A percentile compares a stretch with the other conserved stretches of the same genome.
These are phyloP conservation scores for Poecilia picta DNA, from an alignment of 2,797 vertebrate genomes.

Conservation along the genomic window DNA sequence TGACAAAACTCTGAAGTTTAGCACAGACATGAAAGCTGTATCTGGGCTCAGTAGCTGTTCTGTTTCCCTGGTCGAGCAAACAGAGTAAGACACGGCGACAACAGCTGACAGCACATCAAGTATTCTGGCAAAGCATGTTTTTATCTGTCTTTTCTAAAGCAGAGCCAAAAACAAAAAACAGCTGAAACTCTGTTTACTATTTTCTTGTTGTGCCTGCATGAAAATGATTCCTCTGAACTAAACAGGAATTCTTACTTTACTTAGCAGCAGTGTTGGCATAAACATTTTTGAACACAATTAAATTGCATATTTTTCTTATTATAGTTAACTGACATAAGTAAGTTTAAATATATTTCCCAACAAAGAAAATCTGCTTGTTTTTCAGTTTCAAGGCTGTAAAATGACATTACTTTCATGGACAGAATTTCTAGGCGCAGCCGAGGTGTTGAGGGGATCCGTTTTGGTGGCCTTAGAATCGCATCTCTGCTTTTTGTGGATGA, in stretches of 20 bases:
- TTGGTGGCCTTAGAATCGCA: too few relatives aligned
- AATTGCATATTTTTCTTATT: not conserved
- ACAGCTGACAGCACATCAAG: conserved; percentile 47
- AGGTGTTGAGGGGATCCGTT: too few relatives aligned
- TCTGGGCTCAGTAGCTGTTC: conserved; percentile 23
- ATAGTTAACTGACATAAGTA: not conserved
- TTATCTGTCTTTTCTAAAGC: conserved; percentile 27
- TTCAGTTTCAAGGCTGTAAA: not conserved
- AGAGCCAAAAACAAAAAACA: conserved; percentile 4
- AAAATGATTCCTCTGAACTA: conserved; percentile 23
- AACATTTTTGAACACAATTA: not conserved
- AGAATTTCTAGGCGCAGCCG: too few relatives aligned
- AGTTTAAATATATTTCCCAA: not conserved
- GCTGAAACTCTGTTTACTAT: conserved; percentile 29
- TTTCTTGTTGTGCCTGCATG: conserved; percentile 18
- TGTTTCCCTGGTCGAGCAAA: conserved; percentile 30
- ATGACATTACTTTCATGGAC: too few relatives aligned
- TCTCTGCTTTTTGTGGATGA: too few relatives aligned
- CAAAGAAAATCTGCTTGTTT: not conserved
- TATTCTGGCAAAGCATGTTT: conserved; percentile 35
- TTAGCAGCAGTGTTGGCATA: not conserved
- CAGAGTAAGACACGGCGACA: conserved; percentile 28
- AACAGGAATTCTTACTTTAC: conserved; percentile 29
- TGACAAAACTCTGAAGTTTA: not conserved
- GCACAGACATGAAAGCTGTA: conserved; percentile 16